Conservation (phyloP, 2,113 vertebrate genomes). For the mouse (Mus musculus) region DNA sequence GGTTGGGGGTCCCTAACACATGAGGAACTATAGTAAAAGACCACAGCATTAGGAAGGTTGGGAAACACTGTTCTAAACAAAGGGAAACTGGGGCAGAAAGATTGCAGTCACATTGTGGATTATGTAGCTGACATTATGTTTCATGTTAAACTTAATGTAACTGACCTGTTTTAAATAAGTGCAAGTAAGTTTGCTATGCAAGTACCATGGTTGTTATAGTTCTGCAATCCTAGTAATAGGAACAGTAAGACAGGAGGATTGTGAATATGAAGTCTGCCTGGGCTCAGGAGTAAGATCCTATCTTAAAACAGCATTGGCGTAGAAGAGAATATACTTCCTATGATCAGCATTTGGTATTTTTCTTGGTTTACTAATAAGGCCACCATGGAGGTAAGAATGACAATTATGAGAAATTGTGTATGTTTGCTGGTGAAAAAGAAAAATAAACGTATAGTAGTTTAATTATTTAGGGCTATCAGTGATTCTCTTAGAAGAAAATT, state of each 20-base stretch:
- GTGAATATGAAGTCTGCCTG: background rate
- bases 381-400: constrained; percentile 16
- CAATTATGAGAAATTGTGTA: background rate
- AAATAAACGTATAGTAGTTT: constrained; percentile 19
- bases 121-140: background rate
- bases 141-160: background rate
- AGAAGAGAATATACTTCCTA: background rate
- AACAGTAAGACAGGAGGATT: background rate
- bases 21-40: background rate
- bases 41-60: background rate
- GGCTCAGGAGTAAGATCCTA: background rate
- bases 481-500: background rate
- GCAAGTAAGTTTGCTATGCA: background rate
- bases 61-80: background rate
- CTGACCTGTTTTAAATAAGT: constrained; percentile 1
- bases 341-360: background rate
- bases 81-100: background rate
- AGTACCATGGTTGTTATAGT: background rate
- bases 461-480: background rate
- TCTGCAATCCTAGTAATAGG: background rate
- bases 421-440: background rate
- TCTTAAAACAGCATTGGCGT: background rate
- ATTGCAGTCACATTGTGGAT: background rate
- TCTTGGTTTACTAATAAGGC: constrained; percentile 10
- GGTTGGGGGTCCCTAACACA: background rate